Base-by-base conservation (phyloP, 2,888 invertebrate genomes). In the Norana najaformis region DNA sequence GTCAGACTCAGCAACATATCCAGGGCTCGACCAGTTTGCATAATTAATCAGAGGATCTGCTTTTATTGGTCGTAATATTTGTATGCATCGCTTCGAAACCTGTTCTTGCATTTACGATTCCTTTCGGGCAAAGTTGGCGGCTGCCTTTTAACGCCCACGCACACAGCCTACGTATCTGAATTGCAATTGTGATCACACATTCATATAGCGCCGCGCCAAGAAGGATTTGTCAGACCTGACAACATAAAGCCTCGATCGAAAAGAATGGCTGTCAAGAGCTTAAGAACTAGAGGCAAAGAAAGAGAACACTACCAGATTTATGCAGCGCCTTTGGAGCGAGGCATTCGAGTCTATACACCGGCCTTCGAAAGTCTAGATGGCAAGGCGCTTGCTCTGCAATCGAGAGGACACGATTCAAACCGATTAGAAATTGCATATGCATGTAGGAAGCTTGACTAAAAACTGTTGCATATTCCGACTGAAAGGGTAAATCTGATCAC, bases 51-150 rank as follows among this genome's bases (percentile, higher is more conserved):
- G 69, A 30, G 30, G 69, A 30, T 30, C 69, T n/a, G 0, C 69
- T n/a, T 69, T 69, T 8, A 69, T 69, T n/a, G 69, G 69, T 69
- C 69, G 69, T 69, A 69, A 69, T 69, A 69, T 69, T 69, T 69
- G 69, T 69, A 69, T 69, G 69, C 69, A n/a, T 69, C 69, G n/a
- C n/a, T 69, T 69, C 69, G 69, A 69, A n/a, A 69, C 69, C 69
- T 69, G 69, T 69, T 69, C 69, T 69, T 69, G 69, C 69, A 69
- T 69, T 69, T 69, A 30, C n/a, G 69, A 69, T 69, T 30, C 69
- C 69, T 69, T n/a, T n/a, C 69, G 3, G 69, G 69, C 69, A n/a
- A 69, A n/a, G n/a, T n/a, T 5, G 69, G 69, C 69, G 69, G 69
- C n/a, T 11, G 69, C n/a, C 69, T 69, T 69, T n/a, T n/a, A 69